phyloP scores from a whole-genome alignment of 2,797 vertebrate genomes.

The Peromyscus eremicus region DNA sequence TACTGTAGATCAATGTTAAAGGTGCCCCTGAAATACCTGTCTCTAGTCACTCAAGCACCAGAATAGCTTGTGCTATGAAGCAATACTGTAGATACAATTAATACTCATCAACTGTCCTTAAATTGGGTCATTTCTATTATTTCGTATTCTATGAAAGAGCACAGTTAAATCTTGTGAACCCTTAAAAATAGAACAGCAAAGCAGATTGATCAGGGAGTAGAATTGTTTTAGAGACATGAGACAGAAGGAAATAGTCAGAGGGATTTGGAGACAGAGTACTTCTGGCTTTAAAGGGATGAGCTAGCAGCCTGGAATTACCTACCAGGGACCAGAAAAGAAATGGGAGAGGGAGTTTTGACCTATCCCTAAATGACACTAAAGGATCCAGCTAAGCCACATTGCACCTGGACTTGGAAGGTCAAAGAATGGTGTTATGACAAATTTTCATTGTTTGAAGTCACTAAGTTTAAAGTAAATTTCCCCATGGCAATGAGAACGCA shows the following conservation, averaged over 20 bases:
- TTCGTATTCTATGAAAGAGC: background rate
- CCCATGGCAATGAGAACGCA: background rate
- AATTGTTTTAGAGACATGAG: background rate
- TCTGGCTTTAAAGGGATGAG: background rate
- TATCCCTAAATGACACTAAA: fast-evolving
- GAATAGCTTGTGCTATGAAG: background rate
- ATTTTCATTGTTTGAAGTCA: background rate
- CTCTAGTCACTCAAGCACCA: background rate
- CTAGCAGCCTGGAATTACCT: background rate
- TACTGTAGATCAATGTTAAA: background rate
- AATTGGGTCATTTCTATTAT: background rate
- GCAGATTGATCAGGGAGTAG: background rate
- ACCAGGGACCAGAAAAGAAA: background rate
- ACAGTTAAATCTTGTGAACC: background rate
- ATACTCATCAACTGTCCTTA: background rate
- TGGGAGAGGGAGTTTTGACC: fast-evolving
- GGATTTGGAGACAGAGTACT: background rate
- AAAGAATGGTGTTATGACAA: background rate
- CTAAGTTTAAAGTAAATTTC: background rate
- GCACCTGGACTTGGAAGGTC: background rate
- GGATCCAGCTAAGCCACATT: background rate
- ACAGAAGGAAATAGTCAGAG: background rate
- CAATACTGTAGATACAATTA: background rate
- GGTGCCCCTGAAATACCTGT: fast-evolving
- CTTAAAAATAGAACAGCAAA: background rate